A percentile compares a stretch with the other conserved stretches of the same genome.
Conservation (phyloP, 2,113 vertebrate species). For the Psammodynastes pulverulentus region DNA sequence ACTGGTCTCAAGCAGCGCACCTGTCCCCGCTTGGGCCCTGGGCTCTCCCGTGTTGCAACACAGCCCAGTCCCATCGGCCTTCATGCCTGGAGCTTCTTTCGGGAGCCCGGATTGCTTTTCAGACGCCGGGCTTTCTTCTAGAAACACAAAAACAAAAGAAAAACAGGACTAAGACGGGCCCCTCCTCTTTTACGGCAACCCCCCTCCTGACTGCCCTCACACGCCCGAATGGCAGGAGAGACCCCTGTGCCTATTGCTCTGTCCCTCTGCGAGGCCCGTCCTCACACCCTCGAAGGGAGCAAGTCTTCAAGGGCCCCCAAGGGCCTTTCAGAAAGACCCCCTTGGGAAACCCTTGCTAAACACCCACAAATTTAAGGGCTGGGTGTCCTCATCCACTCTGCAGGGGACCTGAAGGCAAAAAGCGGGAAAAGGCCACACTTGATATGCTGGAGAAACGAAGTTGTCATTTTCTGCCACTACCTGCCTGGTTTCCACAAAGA, state of each 20-base stretch:
- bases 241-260: background rate
- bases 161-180: slow-evolving; percentile 8
- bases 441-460: background rate
- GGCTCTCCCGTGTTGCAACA: slow-evolving; percentile 57
- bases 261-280: background rate
- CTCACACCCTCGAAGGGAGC: background rate
- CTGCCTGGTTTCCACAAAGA: background rate
- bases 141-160: slow-evolving; percentile 34
- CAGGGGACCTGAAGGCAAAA: background rate
- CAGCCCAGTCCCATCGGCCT: slow-evolving; percentile 59
- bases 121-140: slow-evolving; percentile 59
- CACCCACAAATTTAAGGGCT: background rate
- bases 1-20: slow-evolving; percentile 44
- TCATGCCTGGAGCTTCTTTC: slow-evolving; percentile 69
- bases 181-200: background rate
- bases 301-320: too few species aligned
- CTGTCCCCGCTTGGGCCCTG: slow-evolving; percentile 53
- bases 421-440: background rate
- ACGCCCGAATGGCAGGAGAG: background rate
- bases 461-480: background rate
- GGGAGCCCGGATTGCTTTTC: slow-evolving; percentile 58
- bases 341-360: background rate
- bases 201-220: background rate
- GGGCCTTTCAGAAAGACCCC: background rate
- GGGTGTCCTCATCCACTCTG: too few species aligned